A percentile compares a stretch with the other conserved stretches of the same genome.
Evolutionary conservation across 2,113 vertebrate genomes (phyloP).

Genomic region (Psilopsiagon aurifrons): DNA sequence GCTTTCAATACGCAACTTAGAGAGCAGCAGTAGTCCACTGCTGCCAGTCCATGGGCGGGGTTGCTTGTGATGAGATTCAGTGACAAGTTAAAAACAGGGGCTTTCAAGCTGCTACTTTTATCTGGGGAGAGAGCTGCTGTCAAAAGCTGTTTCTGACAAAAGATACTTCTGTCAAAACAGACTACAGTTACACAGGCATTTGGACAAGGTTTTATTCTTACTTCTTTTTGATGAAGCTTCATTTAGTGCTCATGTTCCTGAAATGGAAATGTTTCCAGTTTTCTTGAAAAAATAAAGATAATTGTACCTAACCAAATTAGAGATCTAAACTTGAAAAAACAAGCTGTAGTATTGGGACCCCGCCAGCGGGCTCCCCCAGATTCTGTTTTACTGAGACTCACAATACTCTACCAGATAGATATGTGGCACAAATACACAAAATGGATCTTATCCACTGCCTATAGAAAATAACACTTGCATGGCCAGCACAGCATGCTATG

Average conservation of each 20-base stretch:
- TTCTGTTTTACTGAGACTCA: background rate
- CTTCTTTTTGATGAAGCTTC: background rate
- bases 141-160: conserved; percentile 37
- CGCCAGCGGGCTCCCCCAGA: background rate
- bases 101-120: background rate
- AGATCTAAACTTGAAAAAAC: background rate
- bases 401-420: background rate
- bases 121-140: background rate
- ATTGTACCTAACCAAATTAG: background rate
- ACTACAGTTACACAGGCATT: background rate
- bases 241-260: background rate
- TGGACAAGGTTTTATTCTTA: background rate
- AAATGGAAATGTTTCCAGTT: background rate
- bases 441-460: background rate
- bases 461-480: background rate
- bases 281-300: background rate
- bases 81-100: background rate
- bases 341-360: background rate
- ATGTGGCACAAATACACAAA: background rate
- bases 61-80: background rate
- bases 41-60: background rate
- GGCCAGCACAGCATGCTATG: background rate
- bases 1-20: background rate
- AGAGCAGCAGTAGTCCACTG: background rate
- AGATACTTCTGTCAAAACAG: conserved; percentile 25